Percentiles rank a stretch among this genome's conserved stretches.
These are phyloP conservation scores for Limonius californicus DNA, from an alignment of 1,140 invertebrate genomes.

Conservation along the genomic window DNA sequence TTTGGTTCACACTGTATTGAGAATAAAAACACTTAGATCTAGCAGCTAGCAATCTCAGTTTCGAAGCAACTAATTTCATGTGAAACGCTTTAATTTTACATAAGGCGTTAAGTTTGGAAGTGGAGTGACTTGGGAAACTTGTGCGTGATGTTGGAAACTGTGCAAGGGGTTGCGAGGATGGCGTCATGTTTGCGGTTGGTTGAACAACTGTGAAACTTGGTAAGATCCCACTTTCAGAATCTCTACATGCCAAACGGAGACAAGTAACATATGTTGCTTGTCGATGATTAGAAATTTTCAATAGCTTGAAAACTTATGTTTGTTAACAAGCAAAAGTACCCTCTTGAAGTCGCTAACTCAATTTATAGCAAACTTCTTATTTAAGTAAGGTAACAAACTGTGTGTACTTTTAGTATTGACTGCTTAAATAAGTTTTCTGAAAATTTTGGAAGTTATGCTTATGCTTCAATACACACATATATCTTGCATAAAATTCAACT, in stretches of 20 bases:
- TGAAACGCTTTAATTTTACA: background rate
- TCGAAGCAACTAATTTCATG: background rate
- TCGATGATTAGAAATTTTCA: conserved; percentile 1
- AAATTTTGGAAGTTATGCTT: too few species aligned
- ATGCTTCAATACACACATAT: too few species aligned
- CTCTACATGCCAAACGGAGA: conserved; percentile 4
- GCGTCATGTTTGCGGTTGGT: conserved; percentile 25
- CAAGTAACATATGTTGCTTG: conserved; percentile 11
- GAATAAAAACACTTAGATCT: too few species aligned
- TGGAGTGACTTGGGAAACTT: conserved; percentile 19
- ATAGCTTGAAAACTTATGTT: background rate
- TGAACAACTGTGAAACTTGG: conserved; percentile 25
- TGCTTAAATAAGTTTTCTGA: too few species aligned
- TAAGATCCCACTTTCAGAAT: conserved; percentile 19
- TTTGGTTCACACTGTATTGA: too few species aligned
- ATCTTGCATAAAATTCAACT: too few species aligned
- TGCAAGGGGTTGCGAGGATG: conserved; percentile 19
- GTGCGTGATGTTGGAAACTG: conserved; percentile 11
- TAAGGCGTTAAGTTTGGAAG: conserved; percentile 22
- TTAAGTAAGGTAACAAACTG: background rate
- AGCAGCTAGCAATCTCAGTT: too few species aligned
- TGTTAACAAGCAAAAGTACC: background rate
- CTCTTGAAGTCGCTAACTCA: background rate
- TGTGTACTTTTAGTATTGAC: too few species aligned
- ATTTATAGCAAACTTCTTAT: background rate